Evolutionary conservation across 2,113 vertebrate genomes (phyloP).

Genomic region (Opisthocomus hoazin): DNA sequence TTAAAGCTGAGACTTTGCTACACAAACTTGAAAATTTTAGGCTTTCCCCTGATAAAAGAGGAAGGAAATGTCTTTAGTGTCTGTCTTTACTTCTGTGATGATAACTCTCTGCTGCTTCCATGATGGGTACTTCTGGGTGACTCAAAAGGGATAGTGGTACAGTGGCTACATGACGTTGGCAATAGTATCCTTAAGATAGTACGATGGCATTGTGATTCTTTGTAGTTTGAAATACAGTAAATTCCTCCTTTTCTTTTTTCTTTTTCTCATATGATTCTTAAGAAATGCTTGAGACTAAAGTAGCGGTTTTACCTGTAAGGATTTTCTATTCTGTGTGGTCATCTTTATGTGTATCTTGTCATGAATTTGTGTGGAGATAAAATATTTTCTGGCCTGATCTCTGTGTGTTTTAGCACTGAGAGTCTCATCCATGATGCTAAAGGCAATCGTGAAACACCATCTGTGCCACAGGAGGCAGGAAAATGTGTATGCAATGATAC

Average conservation of each 20-base stretch:
- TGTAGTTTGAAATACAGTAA: not conserved
- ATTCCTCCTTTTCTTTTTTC: not conserved
- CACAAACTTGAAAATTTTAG: not conserved
- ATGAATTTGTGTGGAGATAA: not conserved
- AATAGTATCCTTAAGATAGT: not conserved
- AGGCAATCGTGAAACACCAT: not conserved
- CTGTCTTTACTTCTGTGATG: not conserved
- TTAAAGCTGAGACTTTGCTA: not conserved
- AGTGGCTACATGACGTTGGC: not conserved
- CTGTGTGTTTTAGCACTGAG: conserved; percentile 51
- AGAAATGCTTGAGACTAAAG: not conserved
- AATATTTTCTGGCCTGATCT: not conserved
- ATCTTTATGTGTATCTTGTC: not conserved
- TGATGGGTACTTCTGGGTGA: not conserved
- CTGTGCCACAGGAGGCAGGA: not conserved
- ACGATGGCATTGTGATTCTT: not conserved
- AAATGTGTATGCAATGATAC: not conserved
- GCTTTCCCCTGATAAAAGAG: not conserved
- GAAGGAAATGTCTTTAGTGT: not conserved
- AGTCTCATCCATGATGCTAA: not conserved
- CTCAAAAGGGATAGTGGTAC: not conserved
- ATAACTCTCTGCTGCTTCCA: not conserved
- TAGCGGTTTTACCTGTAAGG: not conserved
- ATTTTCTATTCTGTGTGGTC: not conserved
- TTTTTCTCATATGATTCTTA: not conserved